Evolutionary conservation across 2,888 invertebrate genomes (phyloP).

Genomic region (Caenorhabditis becei): DNA sequence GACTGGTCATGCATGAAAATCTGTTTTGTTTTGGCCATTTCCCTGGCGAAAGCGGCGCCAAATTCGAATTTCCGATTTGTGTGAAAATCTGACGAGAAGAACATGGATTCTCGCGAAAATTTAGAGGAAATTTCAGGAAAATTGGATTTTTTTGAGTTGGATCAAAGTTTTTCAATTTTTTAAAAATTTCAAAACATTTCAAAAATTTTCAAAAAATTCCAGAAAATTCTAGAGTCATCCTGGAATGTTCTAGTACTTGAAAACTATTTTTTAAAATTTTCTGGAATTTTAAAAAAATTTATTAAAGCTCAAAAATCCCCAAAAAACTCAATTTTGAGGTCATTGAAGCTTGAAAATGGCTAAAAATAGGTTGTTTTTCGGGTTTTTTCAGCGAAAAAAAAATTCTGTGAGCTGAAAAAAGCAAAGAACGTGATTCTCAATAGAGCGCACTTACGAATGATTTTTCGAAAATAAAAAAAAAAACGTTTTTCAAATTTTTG

Average conservation of each 20-base stretch:
- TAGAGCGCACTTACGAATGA: too few relatives aligned
- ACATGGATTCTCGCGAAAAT: neutral
- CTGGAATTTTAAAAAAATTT: too few relatives aligned
- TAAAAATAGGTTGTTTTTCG: too few relatives aligned
- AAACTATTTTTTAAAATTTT: too few relatives aligned
- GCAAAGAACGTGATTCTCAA: too few relatives aligned
- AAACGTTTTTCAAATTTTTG: neutral
- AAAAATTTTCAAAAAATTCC: neutral
- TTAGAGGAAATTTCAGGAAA: neutral
- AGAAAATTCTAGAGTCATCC: neutral
- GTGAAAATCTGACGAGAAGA: neutral
- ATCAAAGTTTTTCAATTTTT: conserved; percentile 1
- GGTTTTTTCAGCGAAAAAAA: too few relatives aligned
- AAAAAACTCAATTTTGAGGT: too few relatives aligned
- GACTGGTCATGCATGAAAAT: conserved; percentile 27
- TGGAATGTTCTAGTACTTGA: too few relatives aligned
- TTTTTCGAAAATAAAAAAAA: neutral
- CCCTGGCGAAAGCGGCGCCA: neutral
- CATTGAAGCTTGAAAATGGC: too few relatives aligned
- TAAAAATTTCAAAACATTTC: neutral
- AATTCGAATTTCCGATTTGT: conserved; percentile 22
- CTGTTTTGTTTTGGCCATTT: conserved; percentile 13
- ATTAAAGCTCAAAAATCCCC: too few relatives aligned
- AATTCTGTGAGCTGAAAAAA: too few relatives aligned
- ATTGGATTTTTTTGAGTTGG: neutral